Base-by-base conservation (phyloP, 2,888 invertebrate species). In the Gortyna flavago region DNA sequence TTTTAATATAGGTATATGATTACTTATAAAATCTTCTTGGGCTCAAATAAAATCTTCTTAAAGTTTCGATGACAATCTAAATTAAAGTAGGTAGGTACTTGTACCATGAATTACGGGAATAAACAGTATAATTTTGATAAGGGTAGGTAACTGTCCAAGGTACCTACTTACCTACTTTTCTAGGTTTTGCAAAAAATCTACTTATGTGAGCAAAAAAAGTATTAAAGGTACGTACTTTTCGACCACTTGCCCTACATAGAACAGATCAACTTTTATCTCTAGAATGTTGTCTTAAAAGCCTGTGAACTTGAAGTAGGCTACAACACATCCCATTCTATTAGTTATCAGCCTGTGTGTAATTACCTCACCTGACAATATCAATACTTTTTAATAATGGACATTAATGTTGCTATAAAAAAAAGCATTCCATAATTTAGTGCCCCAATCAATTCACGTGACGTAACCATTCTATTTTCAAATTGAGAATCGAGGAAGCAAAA, bases 391-490 rank as follows among this genome's bases (percentile, higher is more conserved):
- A 65, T 48, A 29, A 35, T 1, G 32, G 18, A 32, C 11, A 1
- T n/a, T 44, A 13, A 5, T 48, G 11, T 54, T 21, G 29, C 29
- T 18, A 8, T 25, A 32, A 9, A 48, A 48, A 57, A 57, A 54
- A 32, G n/a, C 44, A 35, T 32, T 0, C 51, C 11, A 44, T 21
- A 25, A 44, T 51, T 54, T 35, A 41, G 4, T 25, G 35, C 5
- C 6, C 64, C 73, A 75, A 79, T 83, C 38, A 80, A 41, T 57
- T n/a, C 29, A 67, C 69, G 72, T 82, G 75, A 79, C 70, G 80
- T 77, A 77, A 74, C 66, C 71, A 77, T 32, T 67, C 66, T 62
- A 76, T 81, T 77, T 83, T 83, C 35, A 65, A 79, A 83, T 79
- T 25, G 62, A 72, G 76, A 84, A 79, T 79, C 51, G 77, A 76